phyloP scores from a whole-genome alignment of 2,888 invertebrate genomes.

The Pelosia muscerda region DNA sequence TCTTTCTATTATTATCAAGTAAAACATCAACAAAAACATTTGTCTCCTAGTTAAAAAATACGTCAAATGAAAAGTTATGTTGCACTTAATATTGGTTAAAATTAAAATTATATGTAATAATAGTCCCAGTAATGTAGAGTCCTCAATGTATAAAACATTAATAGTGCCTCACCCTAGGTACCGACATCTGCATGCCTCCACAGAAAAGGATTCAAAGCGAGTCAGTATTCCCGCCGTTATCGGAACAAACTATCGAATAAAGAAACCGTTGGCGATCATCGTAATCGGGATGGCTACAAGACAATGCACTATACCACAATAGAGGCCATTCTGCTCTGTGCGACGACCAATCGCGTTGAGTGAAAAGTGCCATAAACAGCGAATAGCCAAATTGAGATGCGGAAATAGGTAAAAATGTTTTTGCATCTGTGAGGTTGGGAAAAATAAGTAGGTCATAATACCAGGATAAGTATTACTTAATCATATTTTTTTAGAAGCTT shows the following conservation, averaged over 20 bases:
- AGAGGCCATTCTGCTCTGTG: conserved; percentile 65
- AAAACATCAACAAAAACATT: background rate
- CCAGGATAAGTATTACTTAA: background rate
- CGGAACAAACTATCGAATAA: conserved; percentile 54
- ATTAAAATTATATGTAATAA: background rate
- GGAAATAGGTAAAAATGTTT: conserved; percentile 53
- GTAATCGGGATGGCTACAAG: conserved; percentile 62
- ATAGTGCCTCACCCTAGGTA: background rate
- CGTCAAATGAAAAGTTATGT: too few species aligned
- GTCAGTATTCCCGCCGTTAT: conserved; percentile 47
- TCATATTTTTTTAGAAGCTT: background rate
- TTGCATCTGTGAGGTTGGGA: conserved; percentile 55
- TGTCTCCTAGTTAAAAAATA: too few species aligned
- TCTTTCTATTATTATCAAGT: too few species aligned
- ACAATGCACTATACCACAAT: conserved; percentile 74
- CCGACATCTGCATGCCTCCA: conserved; percentile 13
- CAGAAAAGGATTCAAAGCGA: conserved; percentile 26
- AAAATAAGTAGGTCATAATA: background rate
- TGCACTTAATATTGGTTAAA: background rate
- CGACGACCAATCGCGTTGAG: conserved; percentile 81
- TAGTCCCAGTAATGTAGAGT: background rate
- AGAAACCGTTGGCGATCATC: conserved; percentile 51
- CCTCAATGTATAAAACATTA: background rate
- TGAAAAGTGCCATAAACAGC: conserved; percentile 84
- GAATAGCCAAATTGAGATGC: conserved; percentile 61